Evolutionary conservation across 2,113 vertebrate species (phyloP), one percentile per base, ranked within the genome.

Genomic region (Channa maculata): DNA sequence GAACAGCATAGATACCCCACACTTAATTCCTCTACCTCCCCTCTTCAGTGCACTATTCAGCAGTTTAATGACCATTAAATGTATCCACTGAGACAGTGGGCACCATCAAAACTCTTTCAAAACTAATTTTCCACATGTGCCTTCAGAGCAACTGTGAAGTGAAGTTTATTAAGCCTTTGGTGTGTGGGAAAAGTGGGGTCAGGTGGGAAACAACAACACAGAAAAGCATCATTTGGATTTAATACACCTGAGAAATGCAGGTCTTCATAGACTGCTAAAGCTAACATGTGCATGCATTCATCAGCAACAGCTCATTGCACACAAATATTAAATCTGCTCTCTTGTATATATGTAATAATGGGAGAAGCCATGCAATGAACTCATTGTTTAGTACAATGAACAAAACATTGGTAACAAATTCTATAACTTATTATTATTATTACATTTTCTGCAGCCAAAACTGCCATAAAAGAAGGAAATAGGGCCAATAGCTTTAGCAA

Each of bases 61-160:
- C 52, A 66, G 68, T 69, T 78, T 65, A 62, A 85, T 62, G 77
- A 68, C 36, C 55, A 77, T 83, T 79, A 68, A 60, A 73, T 61
- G 41, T 43, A 71, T 77, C 70, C 73, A 58, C 39, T 8, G 71
- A 85, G 79, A 88, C 65, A 46, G 38, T 15, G 64, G 68, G 68
- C 63, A 36, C 43, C 44, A 75, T 77, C 46, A 75, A 65, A 87
- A 83, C 46, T 62, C 63, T 76, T 81, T 67, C 33, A 60, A 77
- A 84, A 74, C 71, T 72, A 62, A 83, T 86, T 84, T 76, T n/a
- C 66, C 69, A 68, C 53, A 44, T 61, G 76, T 38, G 53, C 53
- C 53, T 81, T 77, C 50, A 34, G 54, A 68, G 69, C 46, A 79
- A 55, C 50, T 45, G 36, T 4, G 60, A 44, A 79, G 46, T 75